Evolutionary conservation across 2,113 vertebrate genomes (phyloP).

Genomic region (Colistium nudipinnis): DNA sequence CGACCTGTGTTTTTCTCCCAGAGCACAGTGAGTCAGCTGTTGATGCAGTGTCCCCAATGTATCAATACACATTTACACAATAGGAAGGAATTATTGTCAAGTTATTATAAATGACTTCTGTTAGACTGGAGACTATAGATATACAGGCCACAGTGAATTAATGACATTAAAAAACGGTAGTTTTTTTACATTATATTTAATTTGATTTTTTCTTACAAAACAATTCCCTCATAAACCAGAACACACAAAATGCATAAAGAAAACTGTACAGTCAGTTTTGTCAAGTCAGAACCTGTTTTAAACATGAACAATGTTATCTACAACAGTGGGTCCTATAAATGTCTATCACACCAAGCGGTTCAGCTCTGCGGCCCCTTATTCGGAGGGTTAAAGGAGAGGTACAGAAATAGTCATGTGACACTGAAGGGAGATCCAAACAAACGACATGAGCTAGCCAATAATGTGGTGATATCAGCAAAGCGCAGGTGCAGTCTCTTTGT

Average conservation of each 20-base stretch:
- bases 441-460: slow-evolving; percentile 60
- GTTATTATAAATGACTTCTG: not conserved
- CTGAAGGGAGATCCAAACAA: slow-evolving; percentile 62
- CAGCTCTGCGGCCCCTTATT: slow-evolving; percentile 59
- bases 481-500: slow-evolving; percentile 55
- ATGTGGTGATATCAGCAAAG: slow-evolving; percentile 46
- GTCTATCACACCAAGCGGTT: slow-evolving; percentile 76
- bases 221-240: slow-evolving; percentile 81
- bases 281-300: slow-evolving; percentile 78
- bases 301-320: slow-evolving; percentile 82
- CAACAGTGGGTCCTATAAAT: slow-evolving; percentile 79
- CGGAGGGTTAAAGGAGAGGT: slow-evolving; percentile 52
- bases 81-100: too few species aligned
- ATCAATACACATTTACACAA: too few species aligned
- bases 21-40: too few species aligned
- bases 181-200: slow-evolving; percentile 77
- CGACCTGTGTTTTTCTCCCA: too few species aligned
- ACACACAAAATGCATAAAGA: slow-evolving; percentile 83
- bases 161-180: not conserved
- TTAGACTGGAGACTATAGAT: not conserved
- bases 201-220: slow-evolving; percentile 81
- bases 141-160: not conserved
- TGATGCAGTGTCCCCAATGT: too few species aligned
- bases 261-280: slow-evolving; percentile 81
- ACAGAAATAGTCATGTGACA: slow-evolving; percentile 63